Percentiles rank a stretch among this genome's conserved stretches.
Conservation (phyloP, 1,140 invertebrate species). For the Pectinophora gossypiella region DNA sequence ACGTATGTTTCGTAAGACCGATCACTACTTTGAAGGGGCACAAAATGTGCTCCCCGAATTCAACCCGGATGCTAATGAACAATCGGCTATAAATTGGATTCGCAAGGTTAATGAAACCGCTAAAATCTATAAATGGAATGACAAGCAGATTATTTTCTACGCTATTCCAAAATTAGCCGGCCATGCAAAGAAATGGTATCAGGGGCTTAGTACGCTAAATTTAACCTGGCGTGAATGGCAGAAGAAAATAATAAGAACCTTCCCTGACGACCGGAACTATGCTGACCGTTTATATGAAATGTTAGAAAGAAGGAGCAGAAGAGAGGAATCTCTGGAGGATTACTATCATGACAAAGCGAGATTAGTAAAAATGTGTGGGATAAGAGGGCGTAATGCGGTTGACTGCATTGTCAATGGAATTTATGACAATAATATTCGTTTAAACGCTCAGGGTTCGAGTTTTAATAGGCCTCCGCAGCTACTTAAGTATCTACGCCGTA, state of each 20-base stretch:
- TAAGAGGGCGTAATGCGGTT: conserved; percentile 10
- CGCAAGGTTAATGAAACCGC: conserved; percentile 10
- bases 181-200: conserved; percentile 5
- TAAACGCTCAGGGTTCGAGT: conserved; percentile 11
- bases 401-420: conserved; percentile 15
- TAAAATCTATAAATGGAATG: conserved; percentile 5
- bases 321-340: conserved; percentile 6
- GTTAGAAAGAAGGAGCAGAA: conserved; percentile 1
- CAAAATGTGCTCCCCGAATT: conserved; percentile 6
- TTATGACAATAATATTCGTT: conserved; percentile 7
- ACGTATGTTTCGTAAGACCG: background rate
- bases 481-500: conserved; percentile 7
- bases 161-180: conserved; percentile 7
- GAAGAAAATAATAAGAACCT: background rate
- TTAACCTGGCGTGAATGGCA: conserved; percentile 6
- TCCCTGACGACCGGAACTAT: conserved; percentile 8
- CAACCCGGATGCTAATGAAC: background rate
- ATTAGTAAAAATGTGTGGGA: conserved; percentile 4
- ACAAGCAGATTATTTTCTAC: conserved; percentile 6
- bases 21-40: background rate
- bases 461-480: conserved; percentile 8
- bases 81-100: conserved; percentile 1
- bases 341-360: conserved; percentile 9
- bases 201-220: background rate
- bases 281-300: conserved; percentile 7